Conservation (phyloP, 2,113 vertebrate genomes). For the Stomatorhinus ivindoensis region DNA sequence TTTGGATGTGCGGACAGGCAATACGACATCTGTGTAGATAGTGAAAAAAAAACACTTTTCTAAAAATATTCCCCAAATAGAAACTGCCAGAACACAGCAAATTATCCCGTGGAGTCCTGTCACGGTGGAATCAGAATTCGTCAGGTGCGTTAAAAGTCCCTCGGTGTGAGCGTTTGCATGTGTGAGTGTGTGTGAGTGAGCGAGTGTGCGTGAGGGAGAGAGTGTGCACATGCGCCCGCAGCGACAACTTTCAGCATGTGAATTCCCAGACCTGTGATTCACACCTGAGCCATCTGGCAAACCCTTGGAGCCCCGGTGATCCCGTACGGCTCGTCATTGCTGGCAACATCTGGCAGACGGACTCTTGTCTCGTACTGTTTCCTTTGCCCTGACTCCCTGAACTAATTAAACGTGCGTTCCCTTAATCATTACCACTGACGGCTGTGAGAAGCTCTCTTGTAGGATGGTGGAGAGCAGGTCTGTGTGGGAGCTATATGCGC, state of each 20-base stretch:
- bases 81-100: neutral
- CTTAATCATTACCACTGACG: neutral
- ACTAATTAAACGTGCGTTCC: neutral
- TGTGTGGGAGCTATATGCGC: neutral
- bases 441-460: neutral
- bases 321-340: neutral
- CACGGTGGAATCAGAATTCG: neutral
- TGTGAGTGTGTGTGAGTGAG: constrained; percentile 9
- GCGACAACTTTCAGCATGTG: neutral
- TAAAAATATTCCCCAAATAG: neutral
- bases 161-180: neutral
- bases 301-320: neutral
- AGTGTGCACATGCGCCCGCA: constrained; percentile 12
- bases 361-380: neutral
- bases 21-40: neutral
- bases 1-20: neutral
- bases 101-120: neutral
- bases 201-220: neutral
- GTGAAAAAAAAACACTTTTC: neutral
- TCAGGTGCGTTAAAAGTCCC: neutral
- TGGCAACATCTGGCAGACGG: neutral
- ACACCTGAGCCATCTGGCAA: neutral
- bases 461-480: neutral
- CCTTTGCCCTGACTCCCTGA: neutral
- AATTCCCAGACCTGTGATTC: constrained; percentile 11